Base-by-base conservation (phyloP, 2,888 invertebrate species). In the Taenaris catops region DNA sequence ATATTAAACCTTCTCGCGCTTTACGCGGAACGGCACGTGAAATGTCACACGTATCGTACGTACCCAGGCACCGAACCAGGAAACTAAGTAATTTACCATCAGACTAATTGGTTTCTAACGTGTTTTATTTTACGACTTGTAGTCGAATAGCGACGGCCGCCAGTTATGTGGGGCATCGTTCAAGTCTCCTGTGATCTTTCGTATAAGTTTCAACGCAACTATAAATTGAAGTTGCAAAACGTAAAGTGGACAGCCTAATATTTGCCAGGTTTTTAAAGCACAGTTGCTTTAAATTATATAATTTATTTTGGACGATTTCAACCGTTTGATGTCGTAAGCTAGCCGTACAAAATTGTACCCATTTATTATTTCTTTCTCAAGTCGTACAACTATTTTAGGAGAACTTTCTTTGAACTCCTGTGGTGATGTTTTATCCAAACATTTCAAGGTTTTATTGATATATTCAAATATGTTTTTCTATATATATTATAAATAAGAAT, bases 161-260 rank as follows among this genome's bases (percentile, higher is more conserved):
- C 14, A 20, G 29, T 7, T 36, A 43, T 43, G 33, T 43, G 36
- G 43, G 36, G 36, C 43, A 43, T 32, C 24, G 20, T 19, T 27
- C 20, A 14, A 32, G 18, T 39, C 43, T 33, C 33, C 35, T 43
- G 29, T 35, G 39, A 39, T 42, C 32, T 43, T 38, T 37, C 34
- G 12, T 14, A 11, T 7, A 28, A 7, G 19, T 37, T 27, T 36
- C 33, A 27, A 31, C 27, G 27, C 36, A 17, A 20, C 36, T 25
- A 37, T 41, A 29, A 41, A 41, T 37, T 17, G 10, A 25, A 14
- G 18, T 33, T 41, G 37, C 41, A 34, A 41, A 41, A 37, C 21
- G 31, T 14, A 8, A 8, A 27, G n/a, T 25, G 5, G 9, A 24
- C 8, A 3, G 4, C 8, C 25, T 25, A 3, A 28, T 41, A 34